A percentile compares a stretch with the other conserved stretches of the same genome.
Conservation (phyloP, 1,140 invertebrate genomes). For the Drosophila chauvacae region DNA sequence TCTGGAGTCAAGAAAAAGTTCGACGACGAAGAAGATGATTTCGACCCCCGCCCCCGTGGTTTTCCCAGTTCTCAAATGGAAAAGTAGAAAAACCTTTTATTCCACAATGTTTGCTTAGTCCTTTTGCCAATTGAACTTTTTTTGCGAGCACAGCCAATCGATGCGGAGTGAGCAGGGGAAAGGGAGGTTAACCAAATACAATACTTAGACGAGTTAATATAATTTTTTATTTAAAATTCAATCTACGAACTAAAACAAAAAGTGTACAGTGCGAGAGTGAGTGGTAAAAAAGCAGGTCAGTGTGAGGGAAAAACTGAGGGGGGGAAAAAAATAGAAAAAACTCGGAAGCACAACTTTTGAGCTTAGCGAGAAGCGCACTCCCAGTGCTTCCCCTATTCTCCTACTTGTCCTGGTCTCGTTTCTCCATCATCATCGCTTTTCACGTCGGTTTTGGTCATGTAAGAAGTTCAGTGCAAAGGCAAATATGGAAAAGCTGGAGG, state of each 20-base stretch:
- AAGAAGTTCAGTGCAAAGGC: conserved; percentile 78
- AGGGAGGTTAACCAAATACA: conserved; percentile 54
- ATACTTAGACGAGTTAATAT: conserved; percentile 80
- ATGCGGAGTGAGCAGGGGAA: conserved; percentile 1
- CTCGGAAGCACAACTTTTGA: conserved; percentile 60
- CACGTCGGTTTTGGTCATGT: conserved; percentile 64
- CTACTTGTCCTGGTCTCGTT: background rate
- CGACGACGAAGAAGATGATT: conserved; percentile 22
- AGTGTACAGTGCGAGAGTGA: conserved; percentile 31
- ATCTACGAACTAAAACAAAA: conserved; percentile 83
- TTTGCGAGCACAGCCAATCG: conserved; percentile 37
- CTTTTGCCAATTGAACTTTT: conserved; percentile 81
- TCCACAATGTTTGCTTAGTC: conserved; percentile 82
- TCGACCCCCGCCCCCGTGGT: background rate
- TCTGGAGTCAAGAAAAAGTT: conserved; percentile 43
- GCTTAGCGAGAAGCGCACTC: conserved; percentile 60
- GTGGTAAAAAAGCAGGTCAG: background rate
- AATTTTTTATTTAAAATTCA: conserved; percentile 84
- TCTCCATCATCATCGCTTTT: conserved; percentile 39
- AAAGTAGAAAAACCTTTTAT: conserved; percentile 84
- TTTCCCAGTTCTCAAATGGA: conserved; percentile 46
- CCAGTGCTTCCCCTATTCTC: conserved; percentile 6
- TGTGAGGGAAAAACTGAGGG: background rate
- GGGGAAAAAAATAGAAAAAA: conserved; percentile 25
- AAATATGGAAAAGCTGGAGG: conserved; percentile 50